phyloP scores from a whole-genome alignment of 2,797 vertebrate species.

The Orestias chungarensis region DNA sequence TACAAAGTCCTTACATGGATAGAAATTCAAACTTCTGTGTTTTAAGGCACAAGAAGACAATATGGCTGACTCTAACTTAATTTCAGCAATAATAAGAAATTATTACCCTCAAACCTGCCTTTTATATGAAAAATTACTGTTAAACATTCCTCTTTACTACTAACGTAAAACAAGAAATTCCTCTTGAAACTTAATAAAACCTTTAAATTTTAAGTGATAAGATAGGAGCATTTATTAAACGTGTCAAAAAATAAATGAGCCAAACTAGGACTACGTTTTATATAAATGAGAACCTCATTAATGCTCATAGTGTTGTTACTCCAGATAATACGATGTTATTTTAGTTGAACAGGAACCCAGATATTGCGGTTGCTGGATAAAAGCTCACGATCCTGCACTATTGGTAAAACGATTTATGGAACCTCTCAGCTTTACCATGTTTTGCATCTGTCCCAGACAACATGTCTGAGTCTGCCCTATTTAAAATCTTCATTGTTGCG shows the following conservation, averaged over 20 bases:
- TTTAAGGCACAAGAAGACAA: not conserved
- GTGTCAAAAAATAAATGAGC: not conserved
- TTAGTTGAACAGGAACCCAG: not conserved
- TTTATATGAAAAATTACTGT: too few relatives aligned
- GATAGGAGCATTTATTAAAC: not conserved
- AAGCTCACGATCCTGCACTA: not conserved
- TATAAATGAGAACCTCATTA: not conserved
- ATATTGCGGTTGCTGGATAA: not conserved
- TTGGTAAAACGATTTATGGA: not conserved
- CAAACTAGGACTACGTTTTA: not conserved
- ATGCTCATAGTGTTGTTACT: not conserved
- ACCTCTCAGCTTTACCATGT: not conserved
- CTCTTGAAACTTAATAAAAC: too few relatives aligned
- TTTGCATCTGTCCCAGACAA: conserved; percentile 3
- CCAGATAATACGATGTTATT: not conserved
- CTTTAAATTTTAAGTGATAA: too few relatives aligned
- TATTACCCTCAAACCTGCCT: not conserved
- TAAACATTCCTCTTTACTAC: not conserved
- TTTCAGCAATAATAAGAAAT: not conserved
- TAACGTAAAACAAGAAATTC: not conserved
- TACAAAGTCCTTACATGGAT: too few relatives aligned
- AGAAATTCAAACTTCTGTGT: too few relatives aligned
- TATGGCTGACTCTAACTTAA: not conserved
- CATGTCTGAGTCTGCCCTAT: conserved; percentile 4
- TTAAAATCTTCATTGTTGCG: conserved; percentile 15